A percentile compares a stretch with the other conserved stretches of the same genome.
These are phyloP conservation scores for Diuraphis noxia DNA, from an alignment of 1,140 invertebrate species.

Conservation along the genomic window DNA sequence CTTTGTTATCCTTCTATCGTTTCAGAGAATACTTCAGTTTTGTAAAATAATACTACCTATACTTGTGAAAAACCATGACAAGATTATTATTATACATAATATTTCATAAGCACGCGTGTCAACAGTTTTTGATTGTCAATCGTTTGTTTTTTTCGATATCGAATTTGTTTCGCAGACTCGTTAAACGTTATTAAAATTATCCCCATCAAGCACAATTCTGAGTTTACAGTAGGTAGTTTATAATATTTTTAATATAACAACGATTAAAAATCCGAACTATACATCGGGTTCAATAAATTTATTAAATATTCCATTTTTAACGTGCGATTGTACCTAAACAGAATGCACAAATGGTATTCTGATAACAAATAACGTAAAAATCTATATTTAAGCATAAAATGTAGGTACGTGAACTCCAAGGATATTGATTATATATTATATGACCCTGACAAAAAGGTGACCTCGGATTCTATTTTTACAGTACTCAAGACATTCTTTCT, in stretches of 20 bases:
- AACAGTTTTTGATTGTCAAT: background rate
- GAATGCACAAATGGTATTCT: background rate
- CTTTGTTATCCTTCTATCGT: background rate
- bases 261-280: background rate
- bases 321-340: background rate
- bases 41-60: background rate
- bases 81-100: background rate
- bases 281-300: no score
- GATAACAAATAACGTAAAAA: background rate
- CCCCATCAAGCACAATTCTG: background rate
- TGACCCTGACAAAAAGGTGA: background rate
- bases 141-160: background rate
- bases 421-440: background rate
- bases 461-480: slow-evolving; percentile 34
- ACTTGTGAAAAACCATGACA: background rate
- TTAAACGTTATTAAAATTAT: background rate
- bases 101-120: background rate
- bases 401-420: background rate
- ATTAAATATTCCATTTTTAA: background rate
- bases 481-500: background rate
- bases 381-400: slow-evolving; percentile 4
- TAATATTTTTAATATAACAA: background rate
- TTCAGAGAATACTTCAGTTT: background rate
- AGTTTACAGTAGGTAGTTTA: background rate
- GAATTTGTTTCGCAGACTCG: background rate